phyloP scores from a whole-genome alignment of 2,113 vertebrate genomes.

The Mustelus asterias region DNA sequence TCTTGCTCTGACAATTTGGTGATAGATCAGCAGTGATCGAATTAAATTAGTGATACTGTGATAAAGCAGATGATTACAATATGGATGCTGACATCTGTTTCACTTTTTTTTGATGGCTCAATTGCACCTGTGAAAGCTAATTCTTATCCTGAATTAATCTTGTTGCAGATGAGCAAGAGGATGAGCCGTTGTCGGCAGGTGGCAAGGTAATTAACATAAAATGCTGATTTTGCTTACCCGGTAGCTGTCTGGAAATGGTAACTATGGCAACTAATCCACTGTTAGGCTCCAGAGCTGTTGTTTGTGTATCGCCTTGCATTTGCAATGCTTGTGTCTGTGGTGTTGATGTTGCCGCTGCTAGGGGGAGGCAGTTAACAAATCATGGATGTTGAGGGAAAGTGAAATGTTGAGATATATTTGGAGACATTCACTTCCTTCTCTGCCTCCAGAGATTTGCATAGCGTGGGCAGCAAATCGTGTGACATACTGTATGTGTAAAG shows the following conservation, averaged over 20 bases:
- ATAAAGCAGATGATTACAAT: not conserved
- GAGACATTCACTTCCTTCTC: not conserved
- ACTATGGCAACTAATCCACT: not conserved
- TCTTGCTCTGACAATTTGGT: not conserved
- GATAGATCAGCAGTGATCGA: not conserved
- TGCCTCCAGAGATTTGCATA: not conserved
- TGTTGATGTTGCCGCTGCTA: not conserved
- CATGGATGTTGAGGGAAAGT: not conserved
- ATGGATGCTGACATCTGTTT: not conserved
- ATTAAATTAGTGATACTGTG: not conserved
- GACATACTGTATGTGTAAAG: not conserved
- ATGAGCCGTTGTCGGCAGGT: constrained; percentile 76
- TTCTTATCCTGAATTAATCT: not conserved
- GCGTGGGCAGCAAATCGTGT: not conserved
- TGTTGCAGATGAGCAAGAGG: constrained; percentile 88
- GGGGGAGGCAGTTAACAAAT: not conserved
- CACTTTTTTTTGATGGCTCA: not conserved
- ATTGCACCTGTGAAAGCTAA: not conserved
- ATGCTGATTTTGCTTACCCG: not conserved
- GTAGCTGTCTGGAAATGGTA: not conserved
- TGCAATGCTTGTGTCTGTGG: not conserved
- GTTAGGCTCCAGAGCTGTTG: not conserved
- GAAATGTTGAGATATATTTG: not conserved
- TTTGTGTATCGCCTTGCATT: not conserved
- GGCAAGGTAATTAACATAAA: constrained; percentile 70